phyloP scores from a whole-genome alignment of 2,113 vertebrate genomes.

The Greenwoodochromis staneri region DNA sequence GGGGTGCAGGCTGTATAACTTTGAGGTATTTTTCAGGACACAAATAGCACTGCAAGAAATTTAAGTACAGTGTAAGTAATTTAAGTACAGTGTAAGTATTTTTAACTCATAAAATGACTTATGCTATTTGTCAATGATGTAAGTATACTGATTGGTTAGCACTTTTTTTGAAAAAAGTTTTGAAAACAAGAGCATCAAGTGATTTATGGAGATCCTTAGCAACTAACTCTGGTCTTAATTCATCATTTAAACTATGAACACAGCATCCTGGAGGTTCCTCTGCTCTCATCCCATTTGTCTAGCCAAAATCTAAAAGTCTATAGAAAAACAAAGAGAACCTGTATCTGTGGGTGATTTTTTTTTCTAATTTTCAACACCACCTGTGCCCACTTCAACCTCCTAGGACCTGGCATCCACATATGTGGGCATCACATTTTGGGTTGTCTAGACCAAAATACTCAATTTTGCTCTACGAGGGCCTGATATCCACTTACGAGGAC shows the following conservation, averaged over 20 bases:
- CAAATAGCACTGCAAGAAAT: not conserved
- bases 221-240: not conserved
- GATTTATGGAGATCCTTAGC: not conserved
- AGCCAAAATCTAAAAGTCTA: not conserved
- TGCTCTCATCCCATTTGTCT: not conserved
- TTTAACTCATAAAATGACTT: not conserved
- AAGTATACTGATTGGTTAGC: not conserved
- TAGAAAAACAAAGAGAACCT: not conserved
- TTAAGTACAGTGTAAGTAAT: accelerated
- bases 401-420: not conserved
- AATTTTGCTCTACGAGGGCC: accelerated
- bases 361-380: not conserved
- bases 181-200: not conserved
- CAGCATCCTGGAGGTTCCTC: not conserved
- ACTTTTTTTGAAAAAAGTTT: not conserved
- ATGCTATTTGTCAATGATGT: not conserved
- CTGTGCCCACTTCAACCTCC: not conserved
- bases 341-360: not conserved
- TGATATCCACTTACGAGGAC: not conserved
- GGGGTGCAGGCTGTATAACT: not conserved
- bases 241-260: not conserved
- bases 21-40: not conserved
- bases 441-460: not conserved
- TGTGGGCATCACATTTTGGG: not conserved
- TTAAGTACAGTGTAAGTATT: not conserved